These are phyloP conservation scores for Clitarchus hookeri DNA, from an alignment of 2,888 invertebrate species.

Conservation along the genomic window DNA sequence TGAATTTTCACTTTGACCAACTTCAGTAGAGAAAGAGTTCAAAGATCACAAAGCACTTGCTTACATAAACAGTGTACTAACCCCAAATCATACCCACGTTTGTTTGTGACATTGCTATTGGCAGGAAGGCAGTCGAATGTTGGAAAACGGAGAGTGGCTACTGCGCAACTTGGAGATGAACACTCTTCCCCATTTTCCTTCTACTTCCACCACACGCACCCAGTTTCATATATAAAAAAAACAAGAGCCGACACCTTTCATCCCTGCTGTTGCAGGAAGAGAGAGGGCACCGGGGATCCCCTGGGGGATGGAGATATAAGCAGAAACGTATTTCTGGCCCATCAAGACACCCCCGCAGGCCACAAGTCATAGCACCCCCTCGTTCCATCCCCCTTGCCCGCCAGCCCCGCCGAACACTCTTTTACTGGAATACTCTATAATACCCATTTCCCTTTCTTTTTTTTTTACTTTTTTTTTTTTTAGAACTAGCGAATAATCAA, in stretches of 20 bases:
- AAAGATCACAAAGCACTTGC: too few relatives aligned
- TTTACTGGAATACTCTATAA: neutral
- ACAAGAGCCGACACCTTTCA: neutral
- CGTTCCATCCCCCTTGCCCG: neutral
- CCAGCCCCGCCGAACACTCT: neutral
- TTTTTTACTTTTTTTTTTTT: neutral
- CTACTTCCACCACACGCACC: too few relatives aligned
- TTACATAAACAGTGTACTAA: too few relatives aligned
- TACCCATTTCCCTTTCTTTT: neutral
- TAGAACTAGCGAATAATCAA: neutral
- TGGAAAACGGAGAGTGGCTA: too few relatives aligned
- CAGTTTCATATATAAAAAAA: too few relatives aligned
- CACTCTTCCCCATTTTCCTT: too few relatives aligned
- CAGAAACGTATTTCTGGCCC: neutral
- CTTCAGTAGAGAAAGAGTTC: too few relatives aligned
- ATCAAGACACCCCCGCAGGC: neutral
- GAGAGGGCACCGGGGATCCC: neutral
- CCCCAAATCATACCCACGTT: too few relatives aligned
- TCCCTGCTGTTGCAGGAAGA: neutral
- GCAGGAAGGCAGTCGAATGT: too few relatives aligned
- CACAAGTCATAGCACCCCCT: neutral
- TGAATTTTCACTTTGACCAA: too few relatives aligned
- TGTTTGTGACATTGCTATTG: too few relatives aligned
- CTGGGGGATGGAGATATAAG: neutral
- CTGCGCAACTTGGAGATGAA: too few relatives aligned